These are phyloP conservation scores for Acanthopagrus latus DNA, from an alignment of 2,797 vertebrate species.

Conservation along the genomic window DNA sequence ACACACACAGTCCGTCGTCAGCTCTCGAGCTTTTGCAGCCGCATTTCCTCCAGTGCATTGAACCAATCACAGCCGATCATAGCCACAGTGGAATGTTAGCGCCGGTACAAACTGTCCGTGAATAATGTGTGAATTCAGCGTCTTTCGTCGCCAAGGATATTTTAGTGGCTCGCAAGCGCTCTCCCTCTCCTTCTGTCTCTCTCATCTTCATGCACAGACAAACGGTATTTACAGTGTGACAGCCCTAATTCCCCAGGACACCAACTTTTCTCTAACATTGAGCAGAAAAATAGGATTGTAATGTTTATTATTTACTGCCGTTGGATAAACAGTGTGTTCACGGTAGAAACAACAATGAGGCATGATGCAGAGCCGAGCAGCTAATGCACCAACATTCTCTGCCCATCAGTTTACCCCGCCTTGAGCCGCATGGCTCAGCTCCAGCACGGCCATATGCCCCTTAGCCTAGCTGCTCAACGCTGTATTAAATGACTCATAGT, in stretches of 20 bases:
- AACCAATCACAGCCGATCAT: conserved; percentile 67
- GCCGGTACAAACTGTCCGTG: conserved; percentile 65
- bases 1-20: conserved; percentile 66
- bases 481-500: conserved; percentile 70
- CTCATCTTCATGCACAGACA: conserved; percentile 55
- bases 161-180: conserved; percentile 40
- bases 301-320: conserved; percentile 62
- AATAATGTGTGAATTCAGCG: conserved; percentile 56
- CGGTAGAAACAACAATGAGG: conserved; percentile 57
- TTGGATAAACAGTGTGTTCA: conserved; percentile 62
- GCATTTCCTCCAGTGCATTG: conserved; percentile 67
- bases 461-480: conserved; percentile 69
- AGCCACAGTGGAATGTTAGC: conserved; percentile 60
- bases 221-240: conserved; percentile 54
- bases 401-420: conserved; percentile 73
- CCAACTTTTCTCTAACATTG: conserved; percentile 43
- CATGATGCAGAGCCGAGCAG: conserved; percentile 52
- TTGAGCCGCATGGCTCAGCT: conserved; percentile 74
- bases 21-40: conserved; percentile 62
- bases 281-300: conserved; percentile 43
- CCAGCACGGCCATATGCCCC: conserved; percentile 81
- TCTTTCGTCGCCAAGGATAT: conserved; percentile 61
- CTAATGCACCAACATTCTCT: conserved; percentile 68
- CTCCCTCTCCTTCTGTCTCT: conserved; percentile 38
- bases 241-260: conserved; percentile 48